A percentile compares a stretch with the other conserved stretches of the same genome.
These are phyloP conservation scores for Orientallactaga sibirica DNA, from an alignment of 2,797 vertebrate genomes.

Conservation along the genomic window DNA sequence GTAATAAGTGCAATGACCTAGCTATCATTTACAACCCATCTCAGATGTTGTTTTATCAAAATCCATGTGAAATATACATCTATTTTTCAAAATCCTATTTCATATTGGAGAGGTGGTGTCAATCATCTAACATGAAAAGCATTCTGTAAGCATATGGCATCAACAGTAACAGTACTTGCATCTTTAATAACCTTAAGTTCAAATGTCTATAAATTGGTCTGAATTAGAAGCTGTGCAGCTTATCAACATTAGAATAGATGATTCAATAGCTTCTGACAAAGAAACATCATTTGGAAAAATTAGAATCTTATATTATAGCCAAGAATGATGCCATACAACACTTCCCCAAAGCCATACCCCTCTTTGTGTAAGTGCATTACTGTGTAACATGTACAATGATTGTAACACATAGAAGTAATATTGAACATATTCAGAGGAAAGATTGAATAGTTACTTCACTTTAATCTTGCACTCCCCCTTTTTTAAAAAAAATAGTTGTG, in stretches of 20 bases:
- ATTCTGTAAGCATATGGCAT: constrained; percentile 59
- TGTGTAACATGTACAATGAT: background rate
- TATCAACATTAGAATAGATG: constrained; percentile 29
- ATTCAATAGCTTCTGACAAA: constrained; percentile 63
- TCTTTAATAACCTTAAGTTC: constrained; percentile 45
- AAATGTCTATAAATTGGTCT: constrained; percentile 13
- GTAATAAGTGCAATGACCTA: constrained; percentile 85
- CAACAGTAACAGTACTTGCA: constrained; percentile 63
- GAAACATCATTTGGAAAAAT: background rate
- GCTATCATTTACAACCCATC: constrained; percentile 50
- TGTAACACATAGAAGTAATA: background rate
- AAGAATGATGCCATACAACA: background rate
- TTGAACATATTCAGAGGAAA: background rate
- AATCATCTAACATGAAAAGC: background rate
- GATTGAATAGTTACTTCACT: background rate
- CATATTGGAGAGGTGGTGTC: background rate
- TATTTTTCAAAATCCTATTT: constrained; percentile 57
- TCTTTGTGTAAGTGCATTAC: background rate
- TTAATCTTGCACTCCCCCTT: background rate
- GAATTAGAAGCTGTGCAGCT: constrained; percentile 8
- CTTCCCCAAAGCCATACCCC: background rate
- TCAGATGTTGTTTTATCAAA: constrained; percentile 81
- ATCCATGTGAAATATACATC: constrained; percentile 78
- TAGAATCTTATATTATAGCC: background rate
- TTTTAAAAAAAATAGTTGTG: background rate